phyloP scores from a whole-genome alignment of 2,113 vertebrate species.

The Cryptotis parvus region DNA sequence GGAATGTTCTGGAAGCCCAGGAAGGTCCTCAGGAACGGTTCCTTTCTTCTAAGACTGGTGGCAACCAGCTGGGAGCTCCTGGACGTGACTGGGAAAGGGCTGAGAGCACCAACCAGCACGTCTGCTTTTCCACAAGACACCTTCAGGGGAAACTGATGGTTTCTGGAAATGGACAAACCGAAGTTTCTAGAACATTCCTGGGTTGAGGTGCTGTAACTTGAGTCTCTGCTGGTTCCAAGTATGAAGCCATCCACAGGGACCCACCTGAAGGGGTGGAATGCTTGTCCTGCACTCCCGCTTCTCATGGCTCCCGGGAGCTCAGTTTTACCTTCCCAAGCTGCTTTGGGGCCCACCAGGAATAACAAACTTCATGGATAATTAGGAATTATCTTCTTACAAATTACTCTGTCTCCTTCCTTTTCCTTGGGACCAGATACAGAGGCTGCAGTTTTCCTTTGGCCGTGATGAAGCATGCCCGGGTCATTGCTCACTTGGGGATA shows the following conservation, averaged over 20 bases:
- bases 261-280: not conserved
- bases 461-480: not conserved
- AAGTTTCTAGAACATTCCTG: conserved; percentile 34
- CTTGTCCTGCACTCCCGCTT: not conserved
- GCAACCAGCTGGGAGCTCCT: not conserved
- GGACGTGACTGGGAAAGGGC: not conserved
- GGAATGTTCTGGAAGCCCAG: not conserved
- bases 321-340: conserved; percentile 72
- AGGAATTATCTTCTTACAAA: conserved; percentile 68
- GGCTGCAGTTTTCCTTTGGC: conserved; percentile 60
- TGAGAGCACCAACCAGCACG: not conserved
- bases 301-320: conserved; percentile 64
- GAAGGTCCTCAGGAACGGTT: not conserved
- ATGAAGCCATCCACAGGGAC: not conserved
- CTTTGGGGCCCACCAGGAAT: conserved; percentile 79
- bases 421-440: conserved; percentile 54
- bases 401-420: conserved; percentile 73
- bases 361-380: conserved; percentile 77
- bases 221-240: not conserved
- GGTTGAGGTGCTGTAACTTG: not conserved
- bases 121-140: not conserved
- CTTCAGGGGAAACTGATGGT: conserved; percentile 34
- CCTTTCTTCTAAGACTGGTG: not conserved
- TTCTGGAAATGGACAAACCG: not conserved
- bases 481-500: conserved; percentile 11